phyloP scores from a whole-genome alignment of 2,113 vertebrate species.

The Serilophus lunatus region DNA sequence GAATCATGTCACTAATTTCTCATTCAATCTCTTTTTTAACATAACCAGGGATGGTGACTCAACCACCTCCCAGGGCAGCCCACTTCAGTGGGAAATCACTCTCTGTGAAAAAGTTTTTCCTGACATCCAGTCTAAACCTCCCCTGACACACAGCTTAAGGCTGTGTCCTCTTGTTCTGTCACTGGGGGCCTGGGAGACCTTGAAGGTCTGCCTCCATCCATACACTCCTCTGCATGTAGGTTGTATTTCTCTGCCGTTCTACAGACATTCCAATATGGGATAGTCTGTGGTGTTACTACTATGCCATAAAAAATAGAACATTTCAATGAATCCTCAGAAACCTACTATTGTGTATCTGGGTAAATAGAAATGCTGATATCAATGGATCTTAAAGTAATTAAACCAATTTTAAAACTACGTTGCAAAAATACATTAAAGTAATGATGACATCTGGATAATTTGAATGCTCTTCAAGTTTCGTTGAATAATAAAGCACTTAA shows the following conservation, averaged over 20 bases:
- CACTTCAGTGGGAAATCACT: no score
- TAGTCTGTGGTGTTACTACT: neutral
- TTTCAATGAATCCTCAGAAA: neutral
- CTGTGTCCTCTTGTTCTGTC: no score
- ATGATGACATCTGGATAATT: neutral
- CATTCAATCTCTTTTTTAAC: no score
- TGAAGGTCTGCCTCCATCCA: neutral
- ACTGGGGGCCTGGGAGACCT: no score
- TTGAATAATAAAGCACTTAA: neutral
- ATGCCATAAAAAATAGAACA: neutral
- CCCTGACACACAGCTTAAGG: no score
- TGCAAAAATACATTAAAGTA: neutral
- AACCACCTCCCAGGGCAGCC: no score
- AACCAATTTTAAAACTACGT: neutral
- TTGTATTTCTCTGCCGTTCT: neutral
- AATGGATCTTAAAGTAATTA: neutral
- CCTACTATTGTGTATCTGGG: neutral
- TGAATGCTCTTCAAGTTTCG: neutral
- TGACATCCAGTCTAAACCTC: no score
- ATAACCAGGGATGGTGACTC: no score
- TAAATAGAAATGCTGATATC: neutral
- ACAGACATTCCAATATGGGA: neutral
- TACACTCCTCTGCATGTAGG: fast-evolving
- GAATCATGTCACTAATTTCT: no score
- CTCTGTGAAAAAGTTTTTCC: no score